phyloP scores from a whole-genome alignment of 2,888 invertebrate genomes.

The Chalcosyrphus nemorum region DNA sequence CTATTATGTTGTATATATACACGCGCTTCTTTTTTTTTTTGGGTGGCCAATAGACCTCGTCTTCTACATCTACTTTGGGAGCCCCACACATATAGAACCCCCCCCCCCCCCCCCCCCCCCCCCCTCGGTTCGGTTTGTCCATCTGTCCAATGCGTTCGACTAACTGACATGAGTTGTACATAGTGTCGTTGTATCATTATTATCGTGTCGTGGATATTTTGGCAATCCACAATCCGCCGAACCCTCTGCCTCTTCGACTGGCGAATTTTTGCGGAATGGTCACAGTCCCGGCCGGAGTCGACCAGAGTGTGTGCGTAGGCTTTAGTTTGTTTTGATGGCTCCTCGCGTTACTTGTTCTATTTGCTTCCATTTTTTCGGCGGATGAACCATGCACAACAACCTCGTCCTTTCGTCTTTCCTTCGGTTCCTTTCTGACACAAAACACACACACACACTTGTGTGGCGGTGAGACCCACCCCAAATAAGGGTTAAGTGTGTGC shows the following conservation, averaged over 20 bases:
- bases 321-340: constrained; percentile 68
- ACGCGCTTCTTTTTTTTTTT: no score
- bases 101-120: no score
- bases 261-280: no score
- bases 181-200: constrained; percentile 54
- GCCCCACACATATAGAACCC: no score
- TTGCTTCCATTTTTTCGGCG: constrained; percentile 57
- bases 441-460: constrained; percentile 14
- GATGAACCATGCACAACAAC: not conserved
- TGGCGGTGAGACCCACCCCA: no score
- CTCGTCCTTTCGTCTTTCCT: not conserved
- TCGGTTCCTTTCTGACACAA: constrained; percentile 31
- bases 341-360: constrained; percentile 63
- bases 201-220: constrained; percentile 63
- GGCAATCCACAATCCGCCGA: constrained; percentile 28
- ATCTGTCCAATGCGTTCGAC: constrained; percentile 33
- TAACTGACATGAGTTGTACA: constrained; percentile 38
- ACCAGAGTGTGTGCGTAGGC: constrained; percentile 62
- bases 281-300: not conserved
- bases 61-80: constrained; percentile 13
- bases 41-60: constrained; percentile 50
- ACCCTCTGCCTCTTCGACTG: no score
- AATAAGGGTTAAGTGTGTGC: constrained; percentile 60
- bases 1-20: constrained; percentile 1
- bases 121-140: constrained; percentile 16